These are phyloP conservation scores for Araneus ventricosus DNA, from an alignment of 1,140 invertebrate genomes.

Conservation along the genomic window DNA sequence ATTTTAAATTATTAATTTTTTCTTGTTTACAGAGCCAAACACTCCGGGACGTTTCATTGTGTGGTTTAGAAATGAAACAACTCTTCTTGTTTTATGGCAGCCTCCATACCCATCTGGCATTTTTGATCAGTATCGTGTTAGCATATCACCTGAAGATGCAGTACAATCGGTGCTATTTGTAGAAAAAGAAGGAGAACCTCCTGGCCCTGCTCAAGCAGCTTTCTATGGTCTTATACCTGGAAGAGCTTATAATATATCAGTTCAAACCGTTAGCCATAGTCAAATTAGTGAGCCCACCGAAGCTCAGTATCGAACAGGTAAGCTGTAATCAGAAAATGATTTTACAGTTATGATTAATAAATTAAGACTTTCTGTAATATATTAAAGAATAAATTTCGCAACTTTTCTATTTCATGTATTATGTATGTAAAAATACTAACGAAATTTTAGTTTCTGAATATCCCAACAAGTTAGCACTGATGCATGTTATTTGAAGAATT, in stretches of 20 bases:
- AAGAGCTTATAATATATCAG: conserved; percentile 92
- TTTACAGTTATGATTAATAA: too few species aligned
- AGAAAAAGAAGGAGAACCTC: conserved; percentile 94
- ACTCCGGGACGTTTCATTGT: conserved; percentile 97
- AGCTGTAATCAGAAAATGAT: not conserved
- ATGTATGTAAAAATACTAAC: too few species aligned
- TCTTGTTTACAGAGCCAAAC: conserved; percentile 85
- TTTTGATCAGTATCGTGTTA: conserved; percentile 80
- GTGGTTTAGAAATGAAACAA: conserved; percentile 97
- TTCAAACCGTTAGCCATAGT: conserved; percentile 94
- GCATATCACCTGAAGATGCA: conserved; percentile 93
- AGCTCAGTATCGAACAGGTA: conserved; percentile 90
- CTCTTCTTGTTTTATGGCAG: conserved; percentile 95
- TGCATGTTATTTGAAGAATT: too few species aligned
- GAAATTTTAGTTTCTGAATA: too few species aligned
- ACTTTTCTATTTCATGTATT: too few species aligned
- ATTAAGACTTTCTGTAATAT: too few species aligned
- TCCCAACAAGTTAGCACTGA: too few species aligned
- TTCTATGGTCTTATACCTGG: conserved; percentile 94
- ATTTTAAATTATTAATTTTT: not conserved
- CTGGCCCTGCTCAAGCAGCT: conserved; percentile 95
- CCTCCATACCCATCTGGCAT: conserved; percentile 93
- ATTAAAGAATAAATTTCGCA: too few species aligned
- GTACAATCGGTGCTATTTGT: conserved; percentile 93
- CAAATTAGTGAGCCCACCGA: conserved; percentile 94